Evolutionary conservation across 1,140 invertebrate genomes (phyloP), one percentile per base, ranked within the genome.

Genomic region (Drosophila dunni): DNA sequence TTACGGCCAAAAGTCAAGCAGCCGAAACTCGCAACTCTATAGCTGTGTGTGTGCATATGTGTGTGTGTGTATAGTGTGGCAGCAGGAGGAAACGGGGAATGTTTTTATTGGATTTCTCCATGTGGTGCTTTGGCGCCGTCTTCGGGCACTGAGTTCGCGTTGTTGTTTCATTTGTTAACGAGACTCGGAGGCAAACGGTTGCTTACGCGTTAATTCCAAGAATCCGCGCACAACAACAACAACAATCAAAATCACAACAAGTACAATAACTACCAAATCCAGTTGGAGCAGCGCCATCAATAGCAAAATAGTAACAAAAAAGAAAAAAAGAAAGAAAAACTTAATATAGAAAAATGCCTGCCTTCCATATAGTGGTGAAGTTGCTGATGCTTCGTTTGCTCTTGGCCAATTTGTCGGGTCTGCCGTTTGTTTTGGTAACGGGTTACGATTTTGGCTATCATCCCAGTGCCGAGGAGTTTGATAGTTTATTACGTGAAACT

Each of bases 401-500:
- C 9, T 48, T 81, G 33, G 78, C 75, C 61, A 69, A 75, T 63
- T 57, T 76, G 17, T 66, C 71, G 20, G 68, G 58, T 20, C 72
- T 75, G 1, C 64, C 69, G 10, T 13, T 13, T 29, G 46, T 13
- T 40, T 33, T 33, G 8, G 42, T 24, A 7, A 38, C 33, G 24
- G 81, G 70, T 53, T 86, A 91, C 34, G 84, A 92, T 29, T 86
- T 81, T 42, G 90, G 91, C 62, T 92, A 92, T 54, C 90, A 92
- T 78, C 91, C 91, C 29, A 92, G 91, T 36, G 90, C 90, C 71
- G 91, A 92, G 58, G 91, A 92, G 72, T 91, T 90, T 56, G 91
- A 92, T 60, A 81, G 73, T 34, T 15, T 92, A 3, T n/a, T 90
- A 20, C 75, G 90, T 7, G 81, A 83, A 20, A 85, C 80, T 33